Evolutionary conservation across 2,113 vertebrate genomes (phyloP), one percentile per base, ranked within the genome.

Genomic region (Bubalus kerabau): DNA sequence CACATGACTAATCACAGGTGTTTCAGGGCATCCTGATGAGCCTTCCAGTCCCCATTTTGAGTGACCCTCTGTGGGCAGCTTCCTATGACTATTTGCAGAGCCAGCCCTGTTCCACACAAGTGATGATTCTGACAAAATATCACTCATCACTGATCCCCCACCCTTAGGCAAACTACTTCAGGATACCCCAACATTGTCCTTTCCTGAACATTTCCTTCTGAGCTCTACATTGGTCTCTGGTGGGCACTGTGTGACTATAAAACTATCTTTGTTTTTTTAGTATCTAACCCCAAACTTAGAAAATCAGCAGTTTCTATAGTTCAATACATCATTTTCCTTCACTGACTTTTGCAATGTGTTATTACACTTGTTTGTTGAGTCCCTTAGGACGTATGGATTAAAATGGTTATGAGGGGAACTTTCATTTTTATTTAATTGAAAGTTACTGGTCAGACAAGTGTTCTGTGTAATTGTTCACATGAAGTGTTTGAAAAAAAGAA

Each of bases 381-480:
- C 97, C 89, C 95, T 91, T 52, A 76, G 87, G 89, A 93, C 71
- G 90, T 54, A 88, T 28, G 74, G 59, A 85, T 95, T 98, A 83
- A 93, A 95, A 81, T 81, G 59, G 16, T 83, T 93, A 92, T 97
- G 91, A 88, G 62, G 95, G 48, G 52, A 94, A 92, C 64, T 97
- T 95, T 96, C 57, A 59, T 92, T 96, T 94, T 93, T 96, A 91
- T 93, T 97, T 97, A 97, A 94, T 93, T 95, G 89, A 95, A 94
- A 96, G 57, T 90, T 87, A 82, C 59, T 95, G 76, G 89, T 78
- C 87, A 97, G 62, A 95, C 57, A 89, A 97, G 83, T 26, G 15
- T 96, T 95, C 57, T 90, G 32, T 90, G 83, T 96, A 94, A 95
- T 82, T 97, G 81, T 95, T 91, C 89, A 90, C 89, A 80, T 43